These are phyloP conservation scores for Macropodus opercularis DNA, from an alignment of 2,797 vertebrate genomes.

Conservation along the genomic window DNA sequence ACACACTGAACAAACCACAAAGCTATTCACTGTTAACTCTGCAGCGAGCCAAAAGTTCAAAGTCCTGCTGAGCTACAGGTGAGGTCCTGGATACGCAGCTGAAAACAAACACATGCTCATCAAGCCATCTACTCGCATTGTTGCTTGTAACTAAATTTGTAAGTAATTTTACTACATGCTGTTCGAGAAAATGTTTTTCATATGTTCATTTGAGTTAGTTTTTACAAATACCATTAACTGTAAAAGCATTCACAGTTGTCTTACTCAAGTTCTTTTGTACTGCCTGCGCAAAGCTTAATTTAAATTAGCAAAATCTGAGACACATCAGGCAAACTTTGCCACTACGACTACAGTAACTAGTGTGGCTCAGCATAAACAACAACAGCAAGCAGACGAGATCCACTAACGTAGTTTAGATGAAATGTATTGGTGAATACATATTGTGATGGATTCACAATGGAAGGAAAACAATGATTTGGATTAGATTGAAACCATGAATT, in stretches of 20 bases:
- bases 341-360: background rate
- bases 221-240: conserved; percentile 11
- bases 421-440: background rate
- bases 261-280: too few species aligned
- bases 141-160: conserved; percentile 14
- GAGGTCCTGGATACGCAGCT: conserved; percentile 29
- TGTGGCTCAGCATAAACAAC: conserved; percentile 1
- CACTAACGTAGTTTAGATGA: background rate
- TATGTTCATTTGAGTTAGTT: background rate
- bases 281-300: background rate
- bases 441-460: background rate
- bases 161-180: conserved; percentile 16
- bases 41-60: conserved; percentile 47
- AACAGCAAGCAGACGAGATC: conserved; percentile 1
- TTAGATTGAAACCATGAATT: conserved; percentile 12
- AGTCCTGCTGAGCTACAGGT: conserved; percentile 61
- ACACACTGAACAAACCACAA: conserved; percentile 22
- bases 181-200: conserved; percentile 4
- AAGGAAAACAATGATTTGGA: background rate
- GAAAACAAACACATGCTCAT: conserved; percentile 31
- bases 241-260: background rate
- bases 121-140: conserved; percentile 17
- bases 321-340: background rate
- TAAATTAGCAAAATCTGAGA: background rate
- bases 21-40: conserved; percentile 39